Percentiles rank a stretch among this genome's conserved stretches.
Evolutionary conservation across 2,113 vertebrate species (phyloP).

Genomic region (Rhinoderma darwinii): DNA sequence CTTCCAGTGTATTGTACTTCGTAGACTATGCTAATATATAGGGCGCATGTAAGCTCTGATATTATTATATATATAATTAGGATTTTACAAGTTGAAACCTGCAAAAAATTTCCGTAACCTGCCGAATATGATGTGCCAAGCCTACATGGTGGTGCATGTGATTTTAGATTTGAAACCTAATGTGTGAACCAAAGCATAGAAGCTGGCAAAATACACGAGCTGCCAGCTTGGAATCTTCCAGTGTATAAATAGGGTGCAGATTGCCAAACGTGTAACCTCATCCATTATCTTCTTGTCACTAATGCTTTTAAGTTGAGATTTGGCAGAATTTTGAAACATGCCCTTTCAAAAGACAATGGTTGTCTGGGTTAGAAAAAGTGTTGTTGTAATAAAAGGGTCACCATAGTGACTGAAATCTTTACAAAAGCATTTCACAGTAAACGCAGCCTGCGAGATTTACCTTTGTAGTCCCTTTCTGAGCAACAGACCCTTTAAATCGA

Average conservation of each 20-base stretch:
- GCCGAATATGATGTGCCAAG: neutral
- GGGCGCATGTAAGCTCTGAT: neutral
- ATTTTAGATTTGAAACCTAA: neutral
- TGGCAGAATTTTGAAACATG: conserved; percentile 68
- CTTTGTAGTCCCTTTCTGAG: conserved; percentile 73
- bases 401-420: conserved; percentile 76
- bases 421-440: conserved; percentile 71
- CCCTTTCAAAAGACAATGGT: conserved; percentile 70
- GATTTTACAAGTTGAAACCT: neutral
- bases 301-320: conserved; percentile 66
- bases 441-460: conserved; percentile 70
- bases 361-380: conserved; percentile 69
- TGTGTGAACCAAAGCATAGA: conserved; percentile 14
- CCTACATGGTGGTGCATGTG: conserved; percentile 3
- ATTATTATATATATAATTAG: neutral
- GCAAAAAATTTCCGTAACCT: neutral
- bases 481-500: conserved; percentile 72
- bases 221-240: conserved; percentile 26
- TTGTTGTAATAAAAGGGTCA: conserved; percentile 73
- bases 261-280: conserved; percentile 70
- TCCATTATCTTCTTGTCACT: conserved; percentile 68
- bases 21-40: too few relatives aligned
- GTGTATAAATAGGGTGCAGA: conserved; percentile 27
- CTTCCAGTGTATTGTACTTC: too few relatives aligned
- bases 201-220: neutral